Conservation (phyloP, 2,888 invertebrate genomes). For the Macaria liturata region DNA sequence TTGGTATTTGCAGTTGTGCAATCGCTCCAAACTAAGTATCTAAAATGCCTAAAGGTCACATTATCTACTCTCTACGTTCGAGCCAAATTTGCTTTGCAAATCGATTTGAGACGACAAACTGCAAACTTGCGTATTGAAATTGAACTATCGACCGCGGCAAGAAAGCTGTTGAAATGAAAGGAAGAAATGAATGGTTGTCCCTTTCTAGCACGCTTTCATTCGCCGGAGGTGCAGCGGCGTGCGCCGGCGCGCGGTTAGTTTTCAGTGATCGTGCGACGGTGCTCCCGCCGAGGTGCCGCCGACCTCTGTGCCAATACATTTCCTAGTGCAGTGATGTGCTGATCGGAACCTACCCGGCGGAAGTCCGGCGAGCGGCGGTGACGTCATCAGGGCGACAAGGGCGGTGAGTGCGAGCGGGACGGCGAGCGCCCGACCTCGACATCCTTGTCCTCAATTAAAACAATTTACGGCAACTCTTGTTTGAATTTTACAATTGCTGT, state of each 20-base stretch:
- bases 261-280: slow-evolving; percentile 74
- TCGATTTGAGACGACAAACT: slow-evolving; percentile 18
- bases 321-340: slow-evolving; percentile 75
- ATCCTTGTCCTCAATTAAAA: slow-evolving; percentile 80
- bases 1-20: background rate
- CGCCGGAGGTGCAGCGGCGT: slow-evolving; percentile 52
- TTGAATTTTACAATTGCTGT: slow-evolving; percentile 64
- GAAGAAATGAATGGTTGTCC: slow-evolving; percentile 74
- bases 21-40: background rate
- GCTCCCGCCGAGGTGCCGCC: slow-evolving; percentile 67
- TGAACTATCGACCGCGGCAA: slow-evolving; percentile 53
- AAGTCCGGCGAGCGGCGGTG: slow-evolving; percentile 51
- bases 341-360: slow-evolving; percentile 52
- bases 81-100: slow-evolving; percentile 3
- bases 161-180: slow-evolving; percentile 69
- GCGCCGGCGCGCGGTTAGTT: slow-evolving; percentile 70
- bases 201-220: slow-evolving; percentile 76
- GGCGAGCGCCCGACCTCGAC: slow-evolving; percentile 48
- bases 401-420: slow-evolving; percentile 57
- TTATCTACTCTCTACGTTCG: background rate
- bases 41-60: slow-evolving; percentile 4
- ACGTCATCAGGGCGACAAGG: slow-evolving; percentile 48
- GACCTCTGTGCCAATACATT: slow-evolving; percentile 64
- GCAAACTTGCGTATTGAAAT: slow-evolving; percentile 45
- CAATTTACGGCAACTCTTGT: slow-evolving; percentile 68